phyloP scores from a whole-genome alignment of 2,888 invertebrate genomes.

The Suillia variegata region DNA sequence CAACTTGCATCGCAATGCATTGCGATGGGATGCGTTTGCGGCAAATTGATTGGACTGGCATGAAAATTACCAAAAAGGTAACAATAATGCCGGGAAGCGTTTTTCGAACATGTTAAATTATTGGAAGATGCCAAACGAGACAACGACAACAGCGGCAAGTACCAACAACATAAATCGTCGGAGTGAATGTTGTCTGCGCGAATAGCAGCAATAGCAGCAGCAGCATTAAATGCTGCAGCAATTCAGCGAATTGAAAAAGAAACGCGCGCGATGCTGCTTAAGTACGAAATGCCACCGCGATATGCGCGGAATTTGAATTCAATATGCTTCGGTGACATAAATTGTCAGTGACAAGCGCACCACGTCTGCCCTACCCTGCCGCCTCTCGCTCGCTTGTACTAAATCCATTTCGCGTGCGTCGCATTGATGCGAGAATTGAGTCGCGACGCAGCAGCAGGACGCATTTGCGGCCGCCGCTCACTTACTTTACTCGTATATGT shows the following conservation, averaged over 20 bases:
- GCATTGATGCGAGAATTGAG: too few species aligned
- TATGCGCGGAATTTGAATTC: slow-evolving; percentile 56
- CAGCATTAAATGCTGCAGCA: slow-evolving; percentile 7
- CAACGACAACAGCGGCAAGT: background rate
- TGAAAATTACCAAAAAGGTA: slow-evolving; percentile 27
- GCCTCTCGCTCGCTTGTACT: too few species aligned
- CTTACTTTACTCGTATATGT: too few species aligned
- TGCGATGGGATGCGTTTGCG: slow-evolving; percentile 7
- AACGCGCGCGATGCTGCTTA: background rate
- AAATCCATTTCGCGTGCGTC: too few species aligned
- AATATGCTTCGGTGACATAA: slow-evolving; percentile 57
- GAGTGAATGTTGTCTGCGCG: background rate
- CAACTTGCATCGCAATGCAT: too few species aligned
- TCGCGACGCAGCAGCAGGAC: too few species aligned
- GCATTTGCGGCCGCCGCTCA: too few species aligned
- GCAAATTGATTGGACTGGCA: slow-evolving; percentile 28
- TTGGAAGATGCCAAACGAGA: background rate
- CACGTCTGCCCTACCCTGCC: too few species aligned
- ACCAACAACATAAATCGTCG: slow-evolving; percentile 4
- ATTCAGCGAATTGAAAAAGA: background rate
- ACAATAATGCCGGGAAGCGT: slow-evolving; percentile 7
- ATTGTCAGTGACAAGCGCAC: slow-evolving; percentile 57
- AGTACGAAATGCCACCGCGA: slow-evolving; percentile 28
- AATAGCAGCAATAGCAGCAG: slow-evolving; percentile 7
- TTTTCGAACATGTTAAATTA: slow-evolving; percentile 1